These are phyloP conservation scores for Oreochromis mossambicus DNA, from an alignment of 2,797 vertebrate genomes.

Conservation along the genomic window DNA sequence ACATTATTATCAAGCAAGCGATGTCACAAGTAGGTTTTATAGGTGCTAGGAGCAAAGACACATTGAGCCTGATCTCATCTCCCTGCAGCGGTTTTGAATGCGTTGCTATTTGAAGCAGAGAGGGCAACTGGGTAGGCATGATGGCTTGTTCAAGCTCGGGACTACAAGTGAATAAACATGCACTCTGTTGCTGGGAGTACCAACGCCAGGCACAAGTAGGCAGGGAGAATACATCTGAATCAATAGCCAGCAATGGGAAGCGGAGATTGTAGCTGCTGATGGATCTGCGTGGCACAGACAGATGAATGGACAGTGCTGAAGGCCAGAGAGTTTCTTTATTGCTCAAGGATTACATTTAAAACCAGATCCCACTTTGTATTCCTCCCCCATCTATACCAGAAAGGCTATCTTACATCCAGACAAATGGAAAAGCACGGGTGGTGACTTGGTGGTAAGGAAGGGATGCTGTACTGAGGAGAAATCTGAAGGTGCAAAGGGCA, in stretches of 20 bases:
- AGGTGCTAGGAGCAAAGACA: not conserved
- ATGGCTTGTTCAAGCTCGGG: conserved; percentile 64
- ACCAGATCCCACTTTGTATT: conserved; percentile 75
- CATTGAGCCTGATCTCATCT: not conserved
- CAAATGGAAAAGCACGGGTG: conserved; percentile 59
- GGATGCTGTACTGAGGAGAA: conserved; percentile 33
- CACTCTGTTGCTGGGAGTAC: conserved; percentile 42
- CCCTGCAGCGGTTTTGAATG: not conserved
- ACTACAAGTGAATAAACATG: conserved; percentile 65
- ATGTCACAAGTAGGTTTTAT: not conserved
- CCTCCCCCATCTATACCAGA: conserved; percentile 66
- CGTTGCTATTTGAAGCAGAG: conserved; percentile 15
- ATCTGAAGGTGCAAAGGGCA: conserved; percentile 65
- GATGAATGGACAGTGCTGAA: conserved; percentile 67
- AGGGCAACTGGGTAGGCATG: conserved; percentile 14
- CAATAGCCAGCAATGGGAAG: conserved; percentile 52
- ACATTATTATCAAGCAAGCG: not conserved
- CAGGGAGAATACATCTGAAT: conserved; percentile 64
- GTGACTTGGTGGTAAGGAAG: conserved; percentile 64
- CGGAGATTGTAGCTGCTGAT: conserved; percentile 65
- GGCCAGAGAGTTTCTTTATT: conserved; percentile 72
- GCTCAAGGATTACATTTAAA: conserved; percentile 76
- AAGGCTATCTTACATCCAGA: conserved; percentile 59
- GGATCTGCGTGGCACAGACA: conserved; percentile 61
- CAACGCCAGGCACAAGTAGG: conserved; percentile 27